Evolutionary conservation across 2,888 invertebrate genomes (phyloP), one percentile per base, ranked within the genome.

Genomic region (Ennomos fuscantarius): DNA sequence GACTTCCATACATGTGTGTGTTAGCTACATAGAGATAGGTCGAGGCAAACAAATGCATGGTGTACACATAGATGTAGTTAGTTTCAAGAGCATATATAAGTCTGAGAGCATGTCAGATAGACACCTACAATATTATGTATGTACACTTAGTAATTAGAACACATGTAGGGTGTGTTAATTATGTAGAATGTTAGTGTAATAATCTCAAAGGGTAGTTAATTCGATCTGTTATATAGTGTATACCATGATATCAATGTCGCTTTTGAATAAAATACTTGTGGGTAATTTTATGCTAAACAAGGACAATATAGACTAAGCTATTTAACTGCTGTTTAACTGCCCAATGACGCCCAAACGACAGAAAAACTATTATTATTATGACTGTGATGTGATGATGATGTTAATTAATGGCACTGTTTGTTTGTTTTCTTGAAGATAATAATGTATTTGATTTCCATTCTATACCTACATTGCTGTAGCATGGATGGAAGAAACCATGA

Each of bases 41-140:
- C 77, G 79, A 79, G 71, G 76, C 78, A 71, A 79, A 70, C 72
- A 72, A 73, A 76, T 67, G 72, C 70, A 70, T 65, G 35, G 12
- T 60, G 63, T 66, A 49, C 54, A 6, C 63, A 32, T 39, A 49
- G 12, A 52, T 53, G 31, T 58, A 47, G 46, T 61, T 77, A 76
- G 76, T 81, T 80, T 79, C 79, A 74, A 70, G 66, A 60, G 49
- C 58, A 57, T 58, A 57, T 58, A 57, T 39, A 54, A 52, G 44
- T 32, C 37, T 46, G 46, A 50, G 50, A 57, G 31, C 15, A 34
- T 34, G 35, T n/a, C 37, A 43, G 36, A 46, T 41, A 42, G 36
- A 43, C 11, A 33, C 33, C 33, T 52, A 56, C 24, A 50, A 49
- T 12, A 10, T 10, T 49, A 49, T 35, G 24, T 53, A 35, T 39